These are phyloP conservation scores for Athalia cordata DNA, from an alignment of 2,888 invertebrate species.

Conservation along the genomic window DNA sequence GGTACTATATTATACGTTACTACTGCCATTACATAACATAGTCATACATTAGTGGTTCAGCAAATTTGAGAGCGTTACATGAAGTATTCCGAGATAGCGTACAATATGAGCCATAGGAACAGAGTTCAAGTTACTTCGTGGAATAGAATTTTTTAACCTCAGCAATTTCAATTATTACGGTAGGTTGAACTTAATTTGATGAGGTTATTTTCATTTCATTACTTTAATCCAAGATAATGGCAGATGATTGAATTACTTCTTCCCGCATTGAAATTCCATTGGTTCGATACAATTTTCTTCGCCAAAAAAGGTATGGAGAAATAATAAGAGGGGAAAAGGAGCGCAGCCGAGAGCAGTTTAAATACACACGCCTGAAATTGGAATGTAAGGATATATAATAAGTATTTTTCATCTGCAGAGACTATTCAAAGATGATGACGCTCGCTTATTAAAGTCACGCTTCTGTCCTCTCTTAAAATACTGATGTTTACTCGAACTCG, in stretches of 20 bases:
- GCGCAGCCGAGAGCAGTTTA: neutral
- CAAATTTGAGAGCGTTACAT: neutral
- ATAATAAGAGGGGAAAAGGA: neutral
- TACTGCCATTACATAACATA: slow-evolving; percentile 7
- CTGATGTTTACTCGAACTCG: no score
- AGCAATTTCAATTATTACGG: slow-evolving; percentile 37
- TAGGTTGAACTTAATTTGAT: slow-evolving; percentile 38
- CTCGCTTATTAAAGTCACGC: no score
- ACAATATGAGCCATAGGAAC: slow-evolving; percentile 8
- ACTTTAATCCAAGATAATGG: slow-evolving; percentile 42
- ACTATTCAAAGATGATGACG: no score
- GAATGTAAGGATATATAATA: no score
- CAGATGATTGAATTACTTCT: slow-evolving; percentile 35
- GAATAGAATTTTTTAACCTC: slow-evolving; percentile 32
- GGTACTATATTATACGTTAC: neutral
- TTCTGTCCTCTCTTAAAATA: no score
- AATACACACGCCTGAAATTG: neutral
- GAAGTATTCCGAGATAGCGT: slow-evolving; percentile 17
- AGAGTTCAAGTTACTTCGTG: slow-evolving; percentile 28
- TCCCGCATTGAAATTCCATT: slow-evolving; percentile 18
- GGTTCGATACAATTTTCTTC: slow-evolving; percentile 35
- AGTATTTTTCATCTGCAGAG: no score
- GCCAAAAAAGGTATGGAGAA: neutral
- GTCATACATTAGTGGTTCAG: slow-evolving; percentile 30
- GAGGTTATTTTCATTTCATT: slow-evolving; percentile 42